Evolutionary conservation across 1,140 invertebrate species (phyloP), one percentile per base, ranked within the genome.

Genomic region (Cataglyphis hispanica): DNA sequence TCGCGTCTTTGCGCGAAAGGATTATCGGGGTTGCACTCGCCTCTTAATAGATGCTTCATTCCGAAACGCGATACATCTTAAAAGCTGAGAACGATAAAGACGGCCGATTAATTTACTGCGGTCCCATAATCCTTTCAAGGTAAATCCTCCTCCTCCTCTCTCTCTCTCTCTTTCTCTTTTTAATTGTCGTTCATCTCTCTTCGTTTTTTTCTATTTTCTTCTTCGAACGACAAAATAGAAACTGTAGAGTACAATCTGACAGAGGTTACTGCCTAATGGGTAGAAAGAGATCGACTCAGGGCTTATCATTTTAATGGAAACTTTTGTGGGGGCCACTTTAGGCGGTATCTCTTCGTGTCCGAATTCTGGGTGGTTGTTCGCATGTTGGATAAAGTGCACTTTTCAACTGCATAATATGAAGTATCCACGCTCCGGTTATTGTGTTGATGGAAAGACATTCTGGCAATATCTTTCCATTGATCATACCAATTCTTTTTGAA

Each of bases 271-370:
- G 56, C 70, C 56, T 91, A 91, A 91, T 89, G 88, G 90, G 43
- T 81, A 80, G 60, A 66, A 77, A 85, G 75, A 75, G 72, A 85
- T 86, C 87, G 46, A 81, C 40, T 69, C 72, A n/a, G n/a, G 1
- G n/a, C 89, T 92, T 92, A 92, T 92, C 91, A 80, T 37, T 84
- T 87, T 92, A 92, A 92, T 92, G 91, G 91, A 91, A 89, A 89
- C 87, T 84, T 90, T 89, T 91, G 90, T 75, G 87, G 78, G 60
- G 66, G 84, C 86, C 90, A 91, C 90, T 91, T 91, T 91, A 86
- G 53, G 76, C 31, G 87, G 43, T 85, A 91, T 91, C 72, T 89
- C 46, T 25, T 76, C 56, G 58, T 50, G 66, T 74, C 84, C 53
- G 76, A 86, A 84, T 90, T 89, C 66, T 91, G 89, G 89, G 84